Base-by-base conservation (phyloP, 1,140 invertebrate genomes). In the Halictus rubicundus region DNA sequence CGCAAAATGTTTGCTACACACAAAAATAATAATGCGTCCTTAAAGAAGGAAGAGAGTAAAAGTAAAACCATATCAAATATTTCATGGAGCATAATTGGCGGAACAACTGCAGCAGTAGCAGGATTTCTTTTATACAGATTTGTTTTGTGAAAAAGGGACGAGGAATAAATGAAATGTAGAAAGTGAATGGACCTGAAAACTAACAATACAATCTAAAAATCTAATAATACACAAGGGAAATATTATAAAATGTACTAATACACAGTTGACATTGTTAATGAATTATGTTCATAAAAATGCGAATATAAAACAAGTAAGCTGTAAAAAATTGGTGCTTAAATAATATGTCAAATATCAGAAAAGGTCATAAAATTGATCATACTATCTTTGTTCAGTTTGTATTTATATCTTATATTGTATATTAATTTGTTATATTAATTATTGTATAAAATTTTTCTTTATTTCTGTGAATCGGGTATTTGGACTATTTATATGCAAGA, bases 1-100 rank as follows among this genome's bases (percentile, higher is more conserved):
- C 94, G 95, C 76, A 95, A 95, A 89, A 96, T 96, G 95, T 87
- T 96, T 39, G 95, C 95, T 27, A 88, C 84, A 10, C 69, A 83
- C 10, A 89, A 89, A 64, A 27, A 59, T 16, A 79, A 84, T 68
- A 85, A 54, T 57, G 21, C 66, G 2, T 2, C 1, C 0, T 25
- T 21, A 25, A 78, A 70, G 27, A 91, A 89, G 10, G 63, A 52
- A 7, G 61, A 83, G 32, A 46, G 32, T 49, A 73, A 78, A 78
- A 88, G 77, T 14, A 88, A 75, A 57, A 75, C 57, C 63, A 69
- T 82, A n/a, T 86, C 79, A 37, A 88, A 87, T 27, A 49, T 92
- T 16, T 81, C 88, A 0, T 93, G 90, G 92, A 91, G 90, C 78
- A 69, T 92, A 14, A 77, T 92, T 46, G 92, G 92, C 66, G 92